Conservation (phyloP, 2,113 vertebrate genomes). For the Phaethornis superciliosus region DNA sequence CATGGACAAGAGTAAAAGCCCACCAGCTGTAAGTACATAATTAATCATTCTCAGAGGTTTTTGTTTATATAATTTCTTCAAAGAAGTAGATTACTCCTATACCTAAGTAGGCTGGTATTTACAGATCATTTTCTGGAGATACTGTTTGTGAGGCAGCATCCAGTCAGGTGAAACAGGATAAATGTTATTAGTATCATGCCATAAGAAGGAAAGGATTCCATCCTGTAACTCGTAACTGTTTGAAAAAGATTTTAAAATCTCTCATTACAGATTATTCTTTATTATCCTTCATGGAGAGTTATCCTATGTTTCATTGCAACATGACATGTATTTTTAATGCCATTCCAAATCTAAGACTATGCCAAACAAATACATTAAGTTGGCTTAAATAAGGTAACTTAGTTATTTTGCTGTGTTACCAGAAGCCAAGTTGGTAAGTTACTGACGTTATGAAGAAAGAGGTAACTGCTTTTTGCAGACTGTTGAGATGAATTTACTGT, state of each 20-base stretch:
- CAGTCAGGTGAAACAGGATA: neutral
- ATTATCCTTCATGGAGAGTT: accelerated
- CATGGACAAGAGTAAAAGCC: slow-evolving; percentile 94
- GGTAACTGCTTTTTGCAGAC: neutral
- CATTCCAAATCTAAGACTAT: neutral
- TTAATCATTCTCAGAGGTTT: neutral
- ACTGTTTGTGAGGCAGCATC: neutral
- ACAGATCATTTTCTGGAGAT: neutral
- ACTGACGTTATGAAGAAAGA: neutral
- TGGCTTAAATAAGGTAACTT: neutral
- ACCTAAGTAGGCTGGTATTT: neutral
- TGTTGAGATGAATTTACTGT: neutral
- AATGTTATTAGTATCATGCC: neutral
- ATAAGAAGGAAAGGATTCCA: neutral
- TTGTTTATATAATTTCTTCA: neutral
- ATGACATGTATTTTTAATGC: neutral
- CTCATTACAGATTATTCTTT: neutral
- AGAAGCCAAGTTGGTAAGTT: neutral
- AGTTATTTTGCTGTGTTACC: neutral
- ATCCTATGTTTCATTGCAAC: neutral
- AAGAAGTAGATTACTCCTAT: accelerated
- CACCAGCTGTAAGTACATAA: slow-evolving; percentile 84
- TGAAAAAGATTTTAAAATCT: neutral
- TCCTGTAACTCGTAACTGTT: neutral
- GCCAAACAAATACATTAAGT: neutral